Evolutionary conservation across 1,140 invertebrate species (phyloP).

Genomic region (Babylonia areolata): DNA sequence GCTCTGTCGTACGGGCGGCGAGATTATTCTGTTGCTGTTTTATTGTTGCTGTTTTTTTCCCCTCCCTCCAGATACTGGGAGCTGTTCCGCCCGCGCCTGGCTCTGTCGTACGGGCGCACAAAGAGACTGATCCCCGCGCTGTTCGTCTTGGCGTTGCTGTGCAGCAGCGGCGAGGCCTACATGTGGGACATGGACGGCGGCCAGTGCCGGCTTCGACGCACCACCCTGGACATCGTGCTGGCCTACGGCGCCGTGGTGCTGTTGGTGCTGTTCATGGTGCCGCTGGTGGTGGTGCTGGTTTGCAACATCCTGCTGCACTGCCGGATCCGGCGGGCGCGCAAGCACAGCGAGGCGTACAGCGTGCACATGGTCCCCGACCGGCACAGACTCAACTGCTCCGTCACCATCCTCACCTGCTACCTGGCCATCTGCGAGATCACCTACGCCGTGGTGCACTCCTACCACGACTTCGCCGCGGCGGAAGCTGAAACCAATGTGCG

Average conservation of each 20-base stretch:
- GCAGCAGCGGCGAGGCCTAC: neutral
- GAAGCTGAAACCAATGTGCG: neutral
- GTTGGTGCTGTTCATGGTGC: neutral
- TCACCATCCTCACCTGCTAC: neutral
- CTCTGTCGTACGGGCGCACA: neutral
- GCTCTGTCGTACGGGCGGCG: neutral
- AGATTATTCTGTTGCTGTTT: neutral
- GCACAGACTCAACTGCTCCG: neutral
- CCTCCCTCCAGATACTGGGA: neutral
- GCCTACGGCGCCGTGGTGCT: neutral
- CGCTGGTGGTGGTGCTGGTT: neutral
- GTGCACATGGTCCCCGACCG: neutral
- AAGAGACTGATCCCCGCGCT: neutral
- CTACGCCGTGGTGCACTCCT: slow-evolving; percentile 20
- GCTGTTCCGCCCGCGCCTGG: neutral
- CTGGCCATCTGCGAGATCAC: slow-evolving; percentile 5
- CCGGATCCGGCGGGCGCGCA: neutral
- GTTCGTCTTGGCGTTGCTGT: neutral
- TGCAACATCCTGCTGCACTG: neutral
- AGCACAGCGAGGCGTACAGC: neutral
- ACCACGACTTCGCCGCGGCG: neutral
- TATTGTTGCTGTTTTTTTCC: neutral
- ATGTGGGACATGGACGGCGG: neutral
- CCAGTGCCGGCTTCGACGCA: neutral
- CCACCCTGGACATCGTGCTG: neutral